phyloP scores from a whole-genome alignment of 1,140 invertebrate genomes.

The Episyrphus balteatus region DNA sequence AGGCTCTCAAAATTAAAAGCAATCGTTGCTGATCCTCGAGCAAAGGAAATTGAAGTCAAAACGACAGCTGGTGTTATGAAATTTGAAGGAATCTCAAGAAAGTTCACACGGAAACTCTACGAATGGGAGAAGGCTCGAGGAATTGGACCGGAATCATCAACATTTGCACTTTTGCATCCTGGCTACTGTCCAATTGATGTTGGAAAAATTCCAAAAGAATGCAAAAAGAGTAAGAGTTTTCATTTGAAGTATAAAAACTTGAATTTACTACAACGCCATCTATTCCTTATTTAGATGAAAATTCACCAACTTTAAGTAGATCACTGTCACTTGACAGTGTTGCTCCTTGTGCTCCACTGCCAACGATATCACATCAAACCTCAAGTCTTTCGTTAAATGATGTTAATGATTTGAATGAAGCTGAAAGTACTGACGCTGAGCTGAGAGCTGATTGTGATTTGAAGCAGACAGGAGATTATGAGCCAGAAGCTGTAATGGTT shows the following conservation, averaged over 20 bases:
- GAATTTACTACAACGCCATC: constrained; percentile 2
- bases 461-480: constrained; percentile 40
- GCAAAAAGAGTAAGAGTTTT: constrained; percentile 15
- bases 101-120: constrained; percentile 78
- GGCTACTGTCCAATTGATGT: constrained; percentile 39
- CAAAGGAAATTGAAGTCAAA: constrained; percentile 64
- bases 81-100: constrained; percentile 75
- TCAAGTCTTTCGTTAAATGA: constrained; percentile 63
- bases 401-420: constrained; percentile 45
- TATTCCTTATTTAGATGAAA: constrained; percentile 15
- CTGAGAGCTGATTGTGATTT: constrained; percentile 30
- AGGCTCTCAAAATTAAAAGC: constrained; percentile 52
- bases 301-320: constrained; percentile 40
- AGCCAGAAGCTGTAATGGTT: constrained; percentile 51
- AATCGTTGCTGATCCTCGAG: constrained; percentile 41
- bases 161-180: constrained; percentile 60
- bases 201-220: constrained; percentile 24
- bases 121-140: constrained; percentile 82
- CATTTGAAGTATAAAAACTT: not conserved
- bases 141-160: constrained; percentile 68
- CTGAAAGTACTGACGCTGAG: constrained; percentile 32
- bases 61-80: constrained; percentile 69
- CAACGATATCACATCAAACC: constrained; percentile 44
- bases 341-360: constrained; percentile 38
- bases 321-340: constrained; percentile 64